Conservation (phyloP, 2,888 invertebrate species). For the Trichopria drosophilae region DNA sequence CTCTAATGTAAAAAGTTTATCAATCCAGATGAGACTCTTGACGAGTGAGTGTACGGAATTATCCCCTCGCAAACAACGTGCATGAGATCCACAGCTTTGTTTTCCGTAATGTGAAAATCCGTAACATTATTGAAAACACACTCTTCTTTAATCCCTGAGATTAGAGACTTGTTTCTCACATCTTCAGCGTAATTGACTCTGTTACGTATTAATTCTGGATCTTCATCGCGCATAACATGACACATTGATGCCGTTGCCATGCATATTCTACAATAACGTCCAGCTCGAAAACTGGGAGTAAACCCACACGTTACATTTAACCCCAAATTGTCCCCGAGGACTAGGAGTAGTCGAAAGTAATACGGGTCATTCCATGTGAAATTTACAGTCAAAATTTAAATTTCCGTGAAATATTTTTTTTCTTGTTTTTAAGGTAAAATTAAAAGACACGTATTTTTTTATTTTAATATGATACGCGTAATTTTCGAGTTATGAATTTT, state of each 20-base stretch:
- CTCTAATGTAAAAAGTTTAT: neutral
- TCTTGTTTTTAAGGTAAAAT: no score
- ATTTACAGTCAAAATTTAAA: no score
- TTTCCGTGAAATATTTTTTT: no score
- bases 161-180: no score
- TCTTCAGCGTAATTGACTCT: no score
- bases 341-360: no score
- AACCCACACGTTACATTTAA: conserved; percentile 37
- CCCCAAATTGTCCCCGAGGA: no score
- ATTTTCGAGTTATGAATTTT: no score
- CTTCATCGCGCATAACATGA: conserved; percentile 25
- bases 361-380: no score
- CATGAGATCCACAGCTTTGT: neutral
- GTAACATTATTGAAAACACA: neutral
- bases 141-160: neutral
- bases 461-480: no score
- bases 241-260: conserved; percentile 27
- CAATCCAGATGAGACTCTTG: neutral
- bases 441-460: no score
- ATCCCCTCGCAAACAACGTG: neutral
- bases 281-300: conserved; percentile 32
- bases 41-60: neutral
- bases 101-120: neutral
- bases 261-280: conserved; percentile 42
- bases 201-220: no score